Evolutionary conservation across 1,140 invertebrate genomes (phyloP).

Genomic region (Heliothis virescens): DNA sequence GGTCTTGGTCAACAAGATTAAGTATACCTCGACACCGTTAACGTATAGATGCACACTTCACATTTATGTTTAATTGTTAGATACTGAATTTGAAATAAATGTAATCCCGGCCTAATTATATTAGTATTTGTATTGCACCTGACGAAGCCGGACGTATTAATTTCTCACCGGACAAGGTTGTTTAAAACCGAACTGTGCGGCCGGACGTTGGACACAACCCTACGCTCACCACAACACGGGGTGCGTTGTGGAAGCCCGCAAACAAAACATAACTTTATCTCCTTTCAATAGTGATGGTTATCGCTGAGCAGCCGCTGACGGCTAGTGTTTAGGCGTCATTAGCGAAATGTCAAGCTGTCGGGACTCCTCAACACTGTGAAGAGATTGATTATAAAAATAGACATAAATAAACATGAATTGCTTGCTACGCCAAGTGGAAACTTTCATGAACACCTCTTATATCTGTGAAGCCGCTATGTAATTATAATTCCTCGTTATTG

Average conservation of each 20-base stretch:
- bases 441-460: background rate
- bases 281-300: background rate
- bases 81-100: background rate
- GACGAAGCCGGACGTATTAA: slow-evolving; percentile 1
- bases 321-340: slow-evolving; percentile 55
- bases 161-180: slow-evolving; percentile 1
- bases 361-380: slow-evolving; percentile 51
- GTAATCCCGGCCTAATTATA: background rate
- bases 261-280: slow-evolving; percentile 21
- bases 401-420: slow-evolving; percentile 39
- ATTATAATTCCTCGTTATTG: no score
- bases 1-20: no score
- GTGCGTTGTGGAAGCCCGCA: background rate
- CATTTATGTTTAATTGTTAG: background rate
- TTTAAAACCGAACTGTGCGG: background rate
- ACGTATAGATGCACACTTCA: no score
- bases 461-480: no score
- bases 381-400: slow-evolving; percentile 56
- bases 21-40: no score
- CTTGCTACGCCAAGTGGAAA: slow-evolving; percentile 5
- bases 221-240: background rate
- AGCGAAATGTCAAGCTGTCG: slow-evolving; percentile 62
- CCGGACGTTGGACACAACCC: slow-evolving; percentile 24
- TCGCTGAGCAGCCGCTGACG: background rate
- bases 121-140: background rate